Base-by-base conservation (phyloP, 2,113 vertebrate genomes). In the Proteles cristata region DNA sequence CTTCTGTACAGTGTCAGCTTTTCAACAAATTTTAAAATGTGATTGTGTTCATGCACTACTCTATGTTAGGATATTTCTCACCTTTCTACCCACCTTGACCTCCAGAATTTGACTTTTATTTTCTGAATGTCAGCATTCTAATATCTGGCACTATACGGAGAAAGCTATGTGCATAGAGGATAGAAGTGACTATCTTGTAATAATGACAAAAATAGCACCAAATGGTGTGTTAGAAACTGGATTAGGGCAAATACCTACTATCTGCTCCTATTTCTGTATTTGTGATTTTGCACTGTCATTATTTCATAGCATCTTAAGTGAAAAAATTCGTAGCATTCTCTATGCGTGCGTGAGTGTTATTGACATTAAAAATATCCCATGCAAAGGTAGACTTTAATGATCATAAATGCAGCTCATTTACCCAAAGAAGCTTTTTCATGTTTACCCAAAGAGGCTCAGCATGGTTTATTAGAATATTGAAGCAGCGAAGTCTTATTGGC, bases 371-470 rank as follows among this genome's bases (percentile, higher is more conserved):
- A 97, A 97, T 90, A 96, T 94, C 93, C 65, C 28, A 12, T n/a
- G 48, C 83, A 86, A 93, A 97, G 66, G 48, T 91, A 97, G 93
- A 73, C 82, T 97, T 98, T 97, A 98, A 96, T 97, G 97, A 97
- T 93, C 43, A 28, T 66, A 86, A 90, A 50, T 16, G 55, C 48
- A 85, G 87, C 76, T 97, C 89, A 11, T 89, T 98, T 96, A 77
- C 63, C 48, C 77, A 93, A 73, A 82, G 84, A 94, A 45, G 33
- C 39, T 97, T 96, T 82, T 96, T 89, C 87, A 79, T 61, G 43
- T 87, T 95, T 82, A 55, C 15, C 43, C 83, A 3, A 66, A 95
- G 89, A 76, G 80, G 83, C 4, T 93, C 97, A 88, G 48, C 5
- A 7, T 25, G 23, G n/a, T 97, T 98, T 96, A 92, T 97, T 94